Percentiles rank a stretch among this genome's conserved stretches.
Evolutionary conservation across 2,797 vertebrate species (phyloP).

Genomic region (Muraenolepis orangiensis): DNA sequence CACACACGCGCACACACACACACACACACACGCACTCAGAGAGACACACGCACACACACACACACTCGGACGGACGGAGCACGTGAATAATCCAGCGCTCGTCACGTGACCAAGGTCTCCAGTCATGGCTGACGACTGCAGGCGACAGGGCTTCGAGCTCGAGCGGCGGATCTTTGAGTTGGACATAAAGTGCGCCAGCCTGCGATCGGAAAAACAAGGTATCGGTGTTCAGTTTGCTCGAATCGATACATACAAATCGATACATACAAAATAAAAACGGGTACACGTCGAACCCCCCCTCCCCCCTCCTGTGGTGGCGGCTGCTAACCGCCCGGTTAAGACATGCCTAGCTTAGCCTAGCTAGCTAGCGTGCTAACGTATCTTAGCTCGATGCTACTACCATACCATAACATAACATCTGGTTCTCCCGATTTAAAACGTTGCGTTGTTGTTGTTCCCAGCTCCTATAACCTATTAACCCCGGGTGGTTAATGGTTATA

Average conservation of each 20-base stretch:
- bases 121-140: slow-evolving; percentile 83
- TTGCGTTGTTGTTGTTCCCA: background rate
- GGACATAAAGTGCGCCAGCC: slow-evolving; percentile 76
- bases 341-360: too few relatives aligned
- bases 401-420: slow-evolving; percentile 63
- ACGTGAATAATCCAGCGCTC: slow-evolving; percentile 60
- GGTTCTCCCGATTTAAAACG: slow-evolving; percentile 12
- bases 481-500: background rate
- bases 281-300: background rate
- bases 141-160: slow-evolving; percentile 79
- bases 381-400: slow-evolving; percentile 34
- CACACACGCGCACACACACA: slow-evolving; percentile 4
- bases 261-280: background rate
- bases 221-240: background rate
- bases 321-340: background rate
- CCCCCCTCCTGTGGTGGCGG: too few relatives aligned
- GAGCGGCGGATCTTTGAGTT: slow-evolving; percentile 81
- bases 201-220: slow-evolving; percentile 78
- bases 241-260: background rate
- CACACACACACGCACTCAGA: background rate
- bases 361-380: slow-evolving; percentile 25
- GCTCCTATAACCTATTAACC: background rate
- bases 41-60: background rate
- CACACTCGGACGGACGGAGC: slow-evolving; percentile 20
- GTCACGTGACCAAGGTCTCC: slow-evolving; percentile 70